phyloP scores from a whole-genome alignment of 2,888 invertebrate genomes.

The Colletes collaris region DNA sequence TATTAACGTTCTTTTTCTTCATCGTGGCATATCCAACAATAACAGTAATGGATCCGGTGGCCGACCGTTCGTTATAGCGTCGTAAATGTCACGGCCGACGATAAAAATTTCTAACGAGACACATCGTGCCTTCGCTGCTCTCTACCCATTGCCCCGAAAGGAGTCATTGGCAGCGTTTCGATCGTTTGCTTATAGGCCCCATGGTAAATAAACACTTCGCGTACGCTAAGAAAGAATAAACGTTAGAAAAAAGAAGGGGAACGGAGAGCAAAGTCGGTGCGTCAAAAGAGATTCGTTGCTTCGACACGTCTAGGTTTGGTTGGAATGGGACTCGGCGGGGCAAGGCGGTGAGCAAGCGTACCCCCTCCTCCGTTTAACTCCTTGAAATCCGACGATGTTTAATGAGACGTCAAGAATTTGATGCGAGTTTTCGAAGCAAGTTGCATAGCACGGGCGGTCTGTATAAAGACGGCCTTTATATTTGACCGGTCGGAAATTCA shows the following conservation, averaged over 20 bases:
- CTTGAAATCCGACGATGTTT: slow-evolving; percentile 70
- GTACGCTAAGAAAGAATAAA: neutral
- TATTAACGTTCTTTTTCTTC: slow-evolving; percentile 1
- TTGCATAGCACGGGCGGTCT: slow-evolving; percentile 48
- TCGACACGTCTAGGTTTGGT: neutral
- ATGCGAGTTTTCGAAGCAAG: slow-evolving; percentile 65
- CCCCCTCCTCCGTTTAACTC: slow-evolving; percentile 52
- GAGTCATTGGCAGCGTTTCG: slow-evolving; percentile 26
- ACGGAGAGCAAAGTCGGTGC: too few relatives aligned
- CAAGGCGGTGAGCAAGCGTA: neutral
- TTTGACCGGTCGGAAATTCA: slow-evolving; percentile 73
- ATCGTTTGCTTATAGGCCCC: slow-evolving; percentile 16
- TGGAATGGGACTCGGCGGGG: neutral
- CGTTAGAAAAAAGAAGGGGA: too few relatives aligned
- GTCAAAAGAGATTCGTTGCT: neutral
- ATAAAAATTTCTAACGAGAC: slow-evolving; percentile 46
- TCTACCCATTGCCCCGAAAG: neutral
- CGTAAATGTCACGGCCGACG: slow-evolving; percentile 43
- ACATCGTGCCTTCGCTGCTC: neutral
- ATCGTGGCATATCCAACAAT: slow-evolving; percentile 28
- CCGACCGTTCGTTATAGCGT: slow-evolving; percentile 42
- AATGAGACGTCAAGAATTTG: slow-evolving; percentile 73
- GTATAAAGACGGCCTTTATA: slow-evolving; percentile 71
- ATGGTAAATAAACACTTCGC: slow-evolving; percentile 23
- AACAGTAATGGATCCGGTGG: slow-evolving; percentile 31